A percentile compares a stretch with the other conserved stretches of the same genome.
Evolutionary conservation across 2,113 vertebrate genomes (phyloP).

Genomic region (Nyctibius bracteatus): DNA sequence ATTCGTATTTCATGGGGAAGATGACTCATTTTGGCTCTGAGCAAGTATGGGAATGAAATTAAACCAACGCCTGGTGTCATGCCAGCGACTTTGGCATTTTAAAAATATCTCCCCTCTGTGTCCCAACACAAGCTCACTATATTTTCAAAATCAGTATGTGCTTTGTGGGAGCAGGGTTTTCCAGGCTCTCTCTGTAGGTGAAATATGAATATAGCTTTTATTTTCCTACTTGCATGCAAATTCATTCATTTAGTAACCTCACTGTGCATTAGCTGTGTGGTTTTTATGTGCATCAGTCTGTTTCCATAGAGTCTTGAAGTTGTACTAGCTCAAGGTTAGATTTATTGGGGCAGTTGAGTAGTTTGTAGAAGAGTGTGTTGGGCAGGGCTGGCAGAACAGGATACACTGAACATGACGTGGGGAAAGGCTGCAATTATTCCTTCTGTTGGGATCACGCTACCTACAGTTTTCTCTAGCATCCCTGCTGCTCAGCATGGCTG

Average conservation of each 20-base stretch:
- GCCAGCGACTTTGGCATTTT: slow-evolving; percentile 40
- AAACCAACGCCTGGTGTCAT: slow-evolving; percentile 29
- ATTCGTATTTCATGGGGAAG: slow-evolving; percentile 62
- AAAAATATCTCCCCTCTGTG: slow-evolving; percentile 35
- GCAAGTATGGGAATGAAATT: slow-evolving; percentile 35
- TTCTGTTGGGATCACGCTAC: background rate
- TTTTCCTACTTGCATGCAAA: slow-evolving; percentile 15
- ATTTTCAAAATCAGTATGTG: slow-evolving; percentile 9
- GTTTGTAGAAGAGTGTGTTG: background rate
- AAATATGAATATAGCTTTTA: background rate
- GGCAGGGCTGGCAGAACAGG: background rate
- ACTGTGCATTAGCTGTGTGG: background rate
- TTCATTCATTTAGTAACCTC: background rate
- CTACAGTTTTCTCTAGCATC: background rate
- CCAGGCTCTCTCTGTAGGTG: background rate
- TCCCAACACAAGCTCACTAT: background rate
- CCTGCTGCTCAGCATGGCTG: background rate
- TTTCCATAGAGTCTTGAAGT: background rate
- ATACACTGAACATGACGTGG: fast-evolving
- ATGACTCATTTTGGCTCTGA: slow-evolving; percentile 48
- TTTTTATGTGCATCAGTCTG: background rate
- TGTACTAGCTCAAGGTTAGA: background rate
- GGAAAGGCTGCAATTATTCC: background rate
- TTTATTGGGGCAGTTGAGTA: background rate
- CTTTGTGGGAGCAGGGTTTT: background rate